Conservation (phyloP, 2,113 vertebrate genomes). For the Tenrec ecaudatus region DNA sequence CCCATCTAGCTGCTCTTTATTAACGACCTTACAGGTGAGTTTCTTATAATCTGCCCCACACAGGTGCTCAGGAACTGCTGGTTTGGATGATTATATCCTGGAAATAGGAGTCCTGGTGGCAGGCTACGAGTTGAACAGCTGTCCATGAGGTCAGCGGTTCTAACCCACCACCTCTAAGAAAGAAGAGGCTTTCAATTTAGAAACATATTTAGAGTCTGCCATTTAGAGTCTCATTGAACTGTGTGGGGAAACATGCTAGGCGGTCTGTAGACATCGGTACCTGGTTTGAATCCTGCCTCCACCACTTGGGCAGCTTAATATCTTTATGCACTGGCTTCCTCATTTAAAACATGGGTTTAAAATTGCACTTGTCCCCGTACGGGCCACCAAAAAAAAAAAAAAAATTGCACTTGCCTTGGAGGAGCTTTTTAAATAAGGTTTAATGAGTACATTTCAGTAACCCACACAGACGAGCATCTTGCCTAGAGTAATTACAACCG, state of each 20-base stretch:
- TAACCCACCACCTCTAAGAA: no score
- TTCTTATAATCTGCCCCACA: background rate
- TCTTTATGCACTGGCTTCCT: background rate
- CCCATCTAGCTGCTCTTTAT: background rate
- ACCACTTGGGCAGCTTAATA: background rate
- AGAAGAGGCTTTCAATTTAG: no score
- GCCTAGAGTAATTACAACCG: no score
- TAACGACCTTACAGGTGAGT: background rate
- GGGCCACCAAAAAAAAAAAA: no score
- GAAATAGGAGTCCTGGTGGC: no score
- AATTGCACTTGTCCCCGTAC: no score
- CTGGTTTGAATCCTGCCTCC: background rate
- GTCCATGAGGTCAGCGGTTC: no score
- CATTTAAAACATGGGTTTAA: background rate
- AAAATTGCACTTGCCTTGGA: background rate
- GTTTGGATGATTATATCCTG: no score
- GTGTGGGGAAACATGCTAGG: background rate
- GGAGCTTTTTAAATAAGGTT: background rate
- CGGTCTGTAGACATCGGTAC: accelerated
- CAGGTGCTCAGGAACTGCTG: accelerated
- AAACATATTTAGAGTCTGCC: no score
- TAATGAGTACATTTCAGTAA: accelerated
- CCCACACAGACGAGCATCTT: background rate
- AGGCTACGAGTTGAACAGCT: no score
- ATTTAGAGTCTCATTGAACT: no score